phyloP scores from a whole-genome alignment of 2,888 invertebrate genomes.

The Pocota personata region DNA sequence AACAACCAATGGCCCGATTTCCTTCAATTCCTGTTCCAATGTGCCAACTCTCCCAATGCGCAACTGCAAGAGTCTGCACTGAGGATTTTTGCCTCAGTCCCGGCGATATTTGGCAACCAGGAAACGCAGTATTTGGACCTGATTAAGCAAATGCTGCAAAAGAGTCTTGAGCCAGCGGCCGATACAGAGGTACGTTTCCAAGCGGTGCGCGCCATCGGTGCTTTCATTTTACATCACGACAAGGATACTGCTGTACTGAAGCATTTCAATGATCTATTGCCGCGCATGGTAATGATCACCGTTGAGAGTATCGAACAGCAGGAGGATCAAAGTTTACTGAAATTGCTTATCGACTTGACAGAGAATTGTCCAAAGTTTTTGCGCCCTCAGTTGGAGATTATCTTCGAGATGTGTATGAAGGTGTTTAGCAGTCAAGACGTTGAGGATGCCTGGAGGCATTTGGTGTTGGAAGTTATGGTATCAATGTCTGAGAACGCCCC shows the following conservation, averaged over 20 bases:
- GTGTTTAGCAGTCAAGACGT: conserved; percentile 88
- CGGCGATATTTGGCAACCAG: conserved; percentile 98
- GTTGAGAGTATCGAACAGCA: conserved; percentile 92
- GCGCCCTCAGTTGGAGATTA: conserved; percentile 91
- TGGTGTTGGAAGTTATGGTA: conserved; percentile 94
- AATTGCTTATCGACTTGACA: conserved; percentile 96
- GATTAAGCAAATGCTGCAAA: conserved; percentile 97
- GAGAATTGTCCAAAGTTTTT: conserved; percentile 97
- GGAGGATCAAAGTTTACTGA: conserved; percentile 95
- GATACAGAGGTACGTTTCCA: conserved; percentile 90
- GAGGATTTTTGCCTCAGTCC: conserved; percentile 97
- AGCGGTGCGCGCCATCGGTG: conserved; percentile 92
- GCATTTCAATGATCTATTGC: conserved; percentile 93
- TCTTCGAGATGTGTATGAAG: conserved; percentile 95
- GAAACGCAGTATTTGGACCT: conserved; percentile 95
- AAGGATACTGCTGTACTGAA: conserved; percentile 95
- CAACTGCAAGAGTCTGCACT: conserved; percentile 96
- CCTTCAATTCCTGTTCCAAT: conserved; percentile 96
- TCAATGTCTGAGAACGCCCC: conserved; percentile 95
- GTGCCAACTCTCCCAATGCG: conserved; percentile 92
- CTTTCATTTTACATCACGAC: conserved; percentile 93
- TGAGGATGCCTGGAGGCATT: conserved; percentile 93
- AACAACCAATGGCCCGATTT: conserved; percentile 99
- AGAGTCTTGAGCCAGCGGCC: conserved; percentile 89
- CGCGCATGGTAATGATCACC: conserved; percentile 88